These are phyloP conservation scores for Pangasius krempfi DNA, from an alignment of 2,797 vertebrate species.

Conservation along the genomic window DNA sequence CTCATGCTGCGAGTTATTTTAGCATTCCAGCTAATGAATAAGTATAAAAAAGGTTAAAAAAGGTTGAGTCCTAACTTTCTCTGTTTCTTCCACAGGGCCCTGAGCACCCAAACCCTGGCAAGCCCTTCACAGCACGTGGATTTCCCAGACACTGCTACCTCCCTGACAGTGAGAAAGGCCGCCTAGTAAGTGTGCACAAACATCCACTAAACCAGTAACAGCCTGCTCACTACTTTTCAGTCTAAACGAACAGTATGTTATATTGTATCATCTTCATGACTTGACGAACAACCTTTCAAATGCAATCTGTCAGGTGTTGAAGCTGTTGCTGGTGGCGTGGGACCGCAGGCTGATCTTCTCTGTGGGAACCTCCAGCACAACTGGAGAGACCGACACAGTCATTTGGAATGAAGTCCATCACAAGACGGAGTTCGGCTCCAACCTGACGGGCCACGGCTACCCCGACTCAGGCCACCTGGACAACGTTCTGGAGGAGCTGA, in stretches of 20 bases:
- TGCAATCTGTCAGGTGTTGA: constrained; percentile 79
- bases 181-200: constrained; percentile 77
- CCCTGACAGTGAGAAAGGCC: constrained; percentile 92
- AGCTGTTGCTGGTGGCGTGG: constrained; percentile 91
- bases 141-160: constrained; percentile 97
- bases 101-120: constrained; percentile 92
- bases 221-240: not conserved
- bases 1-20: not conserved
- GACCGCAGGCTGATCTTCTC: constrained; percentile 93
- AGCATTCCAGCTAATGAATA: no score
- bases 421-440: constrained; percentile 96
- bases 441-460: constrained; percentile 93
- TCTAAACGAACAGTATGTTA: not conserved
- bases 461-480: constrained; percentile 92
- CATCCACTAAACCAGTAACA: not conserved
- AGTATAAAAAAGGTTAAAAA: not conserved
- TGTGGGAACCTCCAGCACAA: constrained; percentile 93
- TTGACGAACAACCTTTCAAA: not conserved
- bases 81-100: constrained; percentile 76
- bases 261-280: no score
- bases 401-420: constrained; percentile 98
- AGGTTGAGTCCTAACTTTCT: not conserved
- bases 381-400: constrained; percentile 92
- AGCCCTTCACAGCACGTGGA: constrained; percentile 91
- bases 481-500: constrained; percentile 92